Evolutionary conservation across 2,888 invertebrate genomes (phyloP), one percentile per base, ranked within the genome.

Genomic region (Willowsia nigromaculata): DNA sequence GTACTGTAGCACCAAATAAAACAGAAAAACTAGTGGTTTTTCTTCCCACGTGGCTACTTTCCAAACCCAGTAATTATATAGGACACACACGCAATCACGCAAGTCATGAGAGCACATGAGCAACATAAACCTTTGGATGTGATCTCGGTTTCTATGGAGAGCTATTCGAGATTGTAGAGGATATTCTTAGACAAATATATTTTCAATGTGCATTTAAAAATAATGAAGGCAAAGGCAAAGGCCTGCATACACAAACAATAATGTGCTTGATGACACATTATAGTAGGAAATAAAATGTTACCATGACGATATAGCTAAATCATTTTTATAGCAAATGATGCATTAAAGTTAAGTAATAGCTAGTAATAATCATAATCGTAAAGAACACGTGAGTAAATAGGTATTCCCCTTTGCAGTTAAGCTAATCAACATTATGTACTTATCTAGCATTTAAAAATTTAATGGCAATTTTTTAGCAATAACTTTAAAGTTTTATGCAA

Each of bases 31-130:
- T 40, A 40, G 68, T 68, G n/a, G n/a, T n/a, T n/a, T n/a, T 71
- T 43, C 40, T 43, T 71, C 71, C 71, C 71, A 71, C 71, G 71
- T 71, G 71, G 71, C 25, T 71, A 30, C 1, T 43, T 15, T 47
- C 71, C 13, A 22, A 18, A 40, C 25, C 1, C 22, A 22, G 15
- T 71, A 43, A 47, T 71, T 43, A 43, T 71, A 43, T 71, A 18
- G 43, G 22, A 27, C n/a, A 47, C 25, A 71, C 71, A 65, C 65
- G 65, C 65, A 65, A 65, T 11, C 33, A 9, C 13, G 22, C 11
- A 43, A 71, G 13, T 33, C 53, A 53, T 18, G 50, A 53, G 2
- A 53, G 18, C 18, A 33, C 15, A 65, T 11, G 6, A 65, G 33
- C 33, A 65, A 65, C 27, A 62, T 25, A 65, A n/a, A 33, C 37